Evolutionary conservation across 2,888 invertebrate species (phyloP), one percentile per base, ranked within the genome.

Genomic region (Myopa testacea): DNA sequence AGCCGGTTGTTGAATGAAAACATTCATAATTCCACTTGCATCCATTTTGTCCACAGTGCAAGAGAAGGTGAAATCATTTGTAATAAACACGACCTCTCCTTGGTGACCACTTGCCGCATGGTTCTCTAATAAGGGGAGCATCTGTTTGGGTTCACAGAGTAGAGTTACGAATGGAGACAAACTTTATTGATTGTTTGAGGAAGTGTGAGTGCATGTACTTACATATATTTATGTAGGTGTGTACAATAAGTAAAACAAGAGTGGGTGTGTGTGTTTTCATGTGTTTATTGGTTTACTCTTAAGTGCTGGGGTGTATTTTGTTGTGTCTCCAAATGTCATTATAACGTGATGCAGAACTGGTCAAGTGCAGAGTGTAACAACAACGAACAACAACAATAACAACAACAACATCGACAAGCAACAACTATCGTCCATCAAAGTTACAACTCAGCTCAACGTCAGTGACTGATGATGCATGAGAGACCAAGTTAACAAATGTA

Each of bases 401-500:
- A 4, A 70, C 70, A 14, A 55, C 70, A 37, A 71, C 34, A n/a
- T 6, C 19, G 6, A 69, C 52, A 19, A 52, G 26, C 69, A 34
- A 37, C 70, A n/a, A 5, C 62, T n/a, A 62, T 62, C 26, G 62
- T 62, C 5, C 60, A 19, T 60, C 16, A 16, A 60, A 16, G 60
- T 60, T 16, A 19, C 60, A 60, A 16, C 16, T 60, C 16, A 19
- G 16, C 60, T 19, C 60, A 19, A 60, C n/a, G 19, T 7, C n/a
- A 72, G n/a, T 72, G 60, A 40, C 71, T 72, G 71, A 72, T 72
- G 60, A 72, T 72, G 71, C 60, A 60, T 58, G 60, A 72, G 71
- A 72, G 71, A 60, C 71, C 60, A 60, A 38, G 60, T 72, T 60
- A 60, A 58, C 38, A 58, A 60, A 72, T 45, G 34, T 10, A 69